These are phyloP conservation scores for Spinus pinus DNA, from an alignment of 2,797 vertebrate species.

Conservation along the genomic window DNA sequence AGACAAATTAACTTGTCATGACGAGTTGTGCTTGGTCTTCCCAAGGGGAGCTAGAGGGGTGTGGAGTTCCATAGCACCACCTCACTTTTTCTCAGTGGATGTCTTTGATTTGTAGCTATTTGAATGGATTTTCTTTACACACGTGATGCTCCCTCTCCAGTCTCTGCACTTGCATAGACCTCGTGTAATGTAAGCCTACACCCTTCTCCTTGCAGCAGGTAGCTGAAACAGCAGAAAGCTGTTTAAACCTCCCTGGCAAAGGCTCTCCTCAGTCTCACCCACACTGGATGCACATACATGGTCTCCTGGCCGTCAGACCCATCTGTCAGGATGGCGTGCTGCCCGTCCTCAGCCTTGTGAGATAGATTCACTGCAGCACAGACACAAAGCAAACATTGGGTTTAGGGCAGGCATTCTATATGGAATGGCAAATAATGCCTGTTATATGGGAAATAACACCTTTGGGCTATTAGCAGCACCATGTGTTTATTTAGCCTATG, in stretches of 20 bases:
- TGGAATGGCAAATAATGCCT: not conserved
- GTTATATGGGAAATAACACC: not conserved
- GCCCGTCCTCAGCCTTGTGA: not conserved
- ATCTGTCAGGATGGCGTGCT: not conserved
- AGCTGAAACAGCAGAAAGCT: slow-evolving; percentile 32
- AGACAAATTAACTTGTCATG: slow-evolving; percentile 14
- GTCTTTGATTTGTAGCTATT: not conserved
- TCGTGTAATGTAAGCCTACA: not conserved
- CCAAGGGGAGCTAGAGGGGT: not conserved
- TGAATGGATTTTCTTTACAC: not conserved
- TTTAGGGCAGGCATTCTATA: not conserved
- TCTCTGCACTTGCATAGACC: not conserved
- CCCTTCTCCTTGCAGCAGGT: not conserved
- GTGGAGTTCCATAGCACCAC: not conserved
- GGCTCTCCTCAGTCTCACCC: not conserved
- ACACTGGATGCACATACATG: not conserved
- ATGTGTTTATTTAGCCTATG: not conserved
- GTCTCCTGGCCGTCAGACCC: not conserved
- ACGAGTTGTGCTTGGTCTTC: slow-evolving; percentile 23
- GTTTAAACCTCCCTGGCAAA: not conserved
- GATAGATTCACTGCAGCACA: not conserved
- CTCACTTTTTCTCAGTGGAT: not conserved
- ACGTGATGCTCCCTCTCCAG: not conserved
- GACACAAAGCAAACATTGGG: not conserved
- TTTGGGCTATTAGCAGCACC: not conserved